Percentiles rank a stretch among this genome's conserved stretches.
These are phyloP conservation scores for Pseudorhiza aurosa DNA, from an alignment of 30 jellyfish, hydroid and myxozoan genomes.

Conservation along the genomic window DNA sequence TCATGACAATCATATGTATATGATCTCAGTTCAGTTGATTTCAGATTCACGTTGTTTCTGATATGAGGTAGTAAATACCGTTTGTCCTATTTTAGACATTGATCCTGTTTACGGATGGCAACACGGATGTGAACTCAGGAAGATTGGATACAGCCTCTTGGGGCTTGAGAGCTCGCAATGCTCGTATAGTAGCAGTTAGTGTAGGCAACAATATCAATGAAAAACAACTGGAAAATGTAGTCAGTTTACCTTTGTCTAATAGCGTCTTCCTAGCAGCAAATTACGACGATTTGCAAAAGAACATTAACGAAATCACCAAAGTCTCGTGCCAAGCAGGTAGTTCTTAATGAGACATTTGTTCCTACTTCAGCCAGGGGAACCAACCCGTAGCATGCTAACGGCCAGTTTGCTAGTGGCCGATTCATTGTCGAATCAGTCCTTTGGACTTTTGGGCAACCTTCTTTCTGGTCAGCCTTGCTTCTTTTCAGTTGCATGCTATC, in stretches of 20 bases:
- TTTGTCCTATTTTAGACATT: slow-evolving; percentile 65
- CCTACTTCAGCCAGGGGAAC: too few relatives aligned
- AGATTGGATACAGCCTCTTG: slow-evolving; percentile 97
- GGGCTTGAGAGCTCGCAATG: slow-evolving; percentile 87
- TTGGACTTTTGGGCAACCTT: too few relatives aligned
- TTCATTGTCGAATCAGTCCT: too few relatives aligned
- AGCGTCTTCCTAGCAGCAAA: slow-evolving; percentile 91
- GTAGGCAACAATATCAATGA: slow-evolving; percentile 82
- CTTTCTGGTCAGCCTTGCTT: too few relatives aligned
- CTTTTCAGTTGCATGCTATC: too few relatives aligned
- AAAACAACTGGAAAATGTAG: slow-evolving; percentile 78
- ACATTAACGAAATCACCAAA: slow-evolving; percentile 76
- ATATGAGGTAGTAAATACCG: too few relatives aligned
- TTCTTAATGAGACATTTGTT: too few relatives aligned
- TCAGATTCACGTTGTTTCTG: too few relatives aligned
- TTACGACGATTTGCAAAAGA: slow-evolving; percentile 91
- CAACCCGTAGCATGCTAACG: too few relatives aligned
- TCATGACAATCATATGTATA: too few relatives aligned
- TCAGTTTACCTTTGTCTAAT: slow-evolving; percentile 86
- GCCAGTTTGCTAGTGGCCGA: too few relatives aligned
- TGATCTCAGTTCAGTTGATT: too few relatives aligned
- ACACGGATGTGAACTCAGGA: slow-evolving; percentile 70
- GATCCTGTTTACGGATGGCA: slow-evolving; percentile 90
- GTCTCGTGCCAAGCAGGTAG: slow-evolving; percentile 96
- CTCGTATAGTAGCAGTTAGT: slow-evolving; percentile 86